Evolutionary conservation across 2,797 vertebrate genomes (phyloP).

Genomic region (Pangasius larnaudii): DNA sequence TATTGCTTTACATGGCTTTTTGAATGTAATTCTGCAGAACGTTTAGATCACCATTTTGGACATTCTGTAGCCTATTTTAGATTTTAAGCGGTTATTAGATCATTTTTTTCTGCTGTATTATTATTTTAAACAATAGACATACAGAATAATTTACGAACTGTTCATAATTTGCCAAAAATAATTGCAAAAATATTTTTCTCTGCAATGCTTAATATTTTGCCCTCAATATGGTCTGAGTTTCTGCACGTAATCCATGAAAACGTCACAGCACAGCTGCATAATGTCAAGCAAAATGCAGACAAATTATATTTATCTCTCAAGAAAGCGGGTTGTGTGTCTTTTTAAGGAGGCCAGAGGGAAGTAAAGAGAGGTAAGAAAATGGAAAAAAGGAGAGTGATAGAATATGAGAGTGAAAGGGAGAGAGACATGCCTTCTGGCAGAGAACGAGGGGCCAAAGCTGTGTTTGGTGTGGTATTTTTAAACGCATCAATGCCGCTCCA

Average conservation of each 20-base stretch:
- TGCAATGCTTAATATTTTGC: background rate
- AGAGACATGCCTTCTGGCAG: conserved; percentile 79
- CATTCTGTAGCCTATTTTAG: background rate
- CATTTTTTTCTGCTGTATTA: background rate
- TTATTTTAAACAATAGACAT: background rate
- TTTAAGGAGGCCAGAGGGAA: conserved; percentile 48
- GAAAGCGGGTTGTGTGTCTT: conserved; percentile 50
- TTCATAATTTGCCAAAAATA: background rate
- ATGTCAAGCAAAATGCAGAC: conserved; percentile 42
- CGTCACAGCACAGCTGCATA: conserved; percentile 11
- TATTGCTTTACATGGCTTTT: background rate
- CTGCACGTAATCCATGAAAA: conserved; percentile 18
- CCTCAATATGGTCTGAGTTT: background rate
- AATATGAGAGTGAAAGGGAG: conserved; percentile 2
- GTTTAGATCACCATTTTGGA: background rate
- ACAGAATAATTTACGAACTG: background rate
- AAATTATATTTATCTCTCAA: conserved; percentile 50
- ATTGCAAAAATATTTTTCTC: background rate
- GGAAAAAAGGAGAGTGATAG: conserved; percentile 13
- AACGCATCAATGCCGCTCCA: conserved; percentile 99
- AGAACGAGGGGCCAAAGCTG: conserved; percentile 94
- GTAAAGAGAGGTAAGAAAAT: background rate
- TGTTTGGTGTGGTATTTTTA: conserved; percentile 99
- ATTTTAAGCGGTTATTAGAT: background rate
- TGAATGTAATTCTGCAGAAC: background rate